A percentile compares a stretch with the other conserved stretches of the same genome.
Conservation (phyloP, 2,797 vertebrate species). For the Caiman crocodilus region DNA sequence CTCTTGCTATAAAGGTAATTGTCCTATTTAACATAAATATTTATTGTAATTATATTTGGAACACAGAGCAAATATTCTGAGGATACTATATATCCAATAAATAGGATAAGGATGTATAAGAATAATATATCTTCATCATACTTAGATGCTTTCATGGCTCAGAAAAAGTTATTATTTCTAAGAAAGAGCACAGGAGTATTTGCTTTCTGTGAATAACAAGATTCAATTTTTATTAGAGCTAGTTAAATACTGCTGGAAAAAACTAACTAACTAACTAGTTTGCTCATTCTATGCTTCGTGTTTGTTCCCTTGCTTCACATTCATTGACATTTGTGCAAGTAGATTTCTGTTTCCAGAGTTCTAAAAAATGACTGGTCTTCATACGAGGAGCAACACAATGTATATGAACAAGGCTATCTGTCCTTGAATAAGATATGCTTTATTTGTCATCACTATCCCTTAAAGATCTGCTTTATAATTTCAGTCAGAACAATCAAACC, state of each 20-base stretch:
- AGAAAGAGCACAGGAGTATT: neutral
- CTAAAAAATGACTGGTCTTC: neutral
- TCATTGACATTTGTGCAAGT: rapidly evolving
- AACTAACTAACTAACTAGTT: too few relatives aligned
- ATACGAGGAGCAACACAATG: neutral
- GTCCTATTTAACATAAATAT: neutral
- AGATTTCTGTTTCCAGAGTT: neutral
- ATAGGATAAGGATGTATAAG: neutral
- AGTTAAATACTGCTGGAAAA: neutral
- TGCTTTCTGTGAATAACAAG: neutral
- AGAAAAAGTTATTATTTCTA: neutral
- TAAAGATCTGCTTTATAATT: neutral
- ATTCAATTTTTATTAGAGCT: neutral
- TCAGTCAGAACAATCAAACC: neutral
- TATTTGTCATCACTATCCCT: neutral
- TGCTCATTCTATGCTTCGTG: neutral
- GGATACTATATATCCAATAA: neutral
- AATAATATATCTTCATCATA: neutral
- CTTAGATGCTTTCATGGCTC: neutral
- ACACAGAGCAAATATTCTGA: neutral
- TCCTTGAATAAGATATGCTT: neutral
- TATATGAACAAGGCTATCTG: rapidly evolving
- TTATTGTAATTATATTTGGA: neutral
- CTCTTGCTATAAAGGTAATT: neutral
- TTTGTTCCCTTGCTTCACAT: neutral